phyloP scores from a whole-genome alignment of 2,113 vertebrate genomes.

The Corythornis vintsioides region DNA sequence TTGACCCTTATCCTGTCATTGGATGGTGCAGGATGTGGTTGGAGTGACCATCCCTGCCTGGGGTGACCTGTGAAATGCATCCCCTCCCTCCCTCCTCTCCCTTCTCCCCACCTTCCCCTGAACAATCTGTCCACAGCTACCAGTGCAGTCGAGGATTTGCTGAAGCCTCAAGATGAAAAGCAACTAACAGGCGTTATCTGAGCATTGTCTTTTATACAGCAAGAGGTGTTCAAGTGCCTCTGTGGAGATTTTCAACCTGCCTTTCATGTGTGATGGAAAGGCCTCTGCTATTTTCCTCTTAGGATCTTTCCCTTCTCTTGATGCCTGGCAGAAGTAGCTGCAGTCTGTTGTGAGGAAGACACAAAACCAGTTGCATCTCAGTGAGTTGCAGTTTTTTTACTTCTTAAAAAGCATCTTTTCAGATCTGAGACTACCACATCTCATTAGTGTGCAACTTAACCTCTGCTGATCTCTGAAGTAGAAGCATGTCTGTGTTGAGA shows the following conservation, averaged over 20 bases:
- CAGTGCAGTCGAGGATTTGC: neutral
- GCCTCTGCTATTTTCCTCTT: neutral
- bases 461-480: neutral
- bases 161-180: neutral
- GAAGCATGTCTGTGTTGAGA: neutral
- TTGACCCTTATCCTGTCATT: neutral
- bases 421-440: neutral
- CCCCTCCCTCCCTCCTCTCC: neutral
- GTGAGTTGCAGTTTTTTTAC: neutral
- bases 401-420: neutral
- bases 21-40: neutral
- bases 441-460: neutral
- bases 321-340: neutral
- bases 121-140: neutral
- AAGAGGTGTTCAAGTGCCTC: neutral
- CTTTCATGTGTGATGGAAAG: neutral
- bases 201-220: neutral
- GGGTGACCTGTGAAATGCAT: neutral
- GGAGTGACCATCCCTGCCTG: neutral
- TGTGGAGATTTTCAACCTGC: neutral
- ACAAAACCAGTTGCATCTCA: neutral
- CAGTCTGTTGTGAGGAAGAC: neutral
- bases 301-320: neutral
- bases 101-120: rapidly evolving
- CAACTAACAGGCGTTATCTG: neutral